Base-by-base conservation (phyloP, 2,113 vertebrate species). In the Vicugna pacos region DNA sequence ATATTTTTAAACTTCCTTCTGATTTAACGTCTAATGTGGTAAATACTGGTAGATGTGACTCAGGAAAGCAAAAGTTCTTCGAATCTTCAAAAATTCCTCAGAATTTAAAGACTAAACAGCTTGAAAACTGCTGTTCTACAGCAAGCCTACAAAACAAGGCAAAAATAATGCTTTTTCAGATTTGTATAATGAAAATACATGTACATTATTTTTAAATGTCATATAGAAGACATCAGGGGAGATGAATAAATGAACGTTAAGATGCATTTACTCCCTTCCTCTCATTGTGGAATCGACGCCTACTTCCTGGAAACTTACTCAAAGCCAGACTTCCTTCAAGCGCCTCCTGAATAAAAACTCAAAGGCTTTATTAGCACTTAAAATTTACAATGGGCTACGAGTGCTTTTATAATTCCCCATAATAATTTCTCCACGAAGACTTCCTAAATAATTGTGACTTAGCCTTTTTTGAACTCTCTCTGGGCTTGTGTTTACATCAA, bases 201-300 rank as follows among this genome's bases (percentile, higher is more conserved):
- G 20, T 54, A 24, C 20, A 4, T 30, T 60, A 9, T 70, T 81
- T 69, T 32, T 69, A 65, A 80, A 75, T 50, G 6, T 22, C 6
- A 54, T 60, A 70, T 72, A 42, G 42, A 87, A 92, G 19, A 58
- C 13, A 67, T 48, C 48, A 10, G 13, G 16, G 20, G 16, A 72
- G 30, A 76, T 70, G 58, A 82, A 81, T 30, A 64, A 79, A 82
- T 20, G 42, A 86, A 77, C 30, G 58, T 69, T 50, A 91, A 60
- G 38, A 86, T 79, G 38, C 38, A 72, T 42, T 62, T 54, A 56
- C 22, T 86, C 42, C 19, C 28, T 94, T 96, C 67, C 73, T 95
- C 20, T 2, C 17, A 35, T 54, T 92, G 30, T 67, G 30, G 50
- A 95, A 28, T 42, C 3, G 67, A 58, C 1, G 3, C 12, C 24